Evolutionary conservation across 2,797 vertebrate genomes (phyloP), one percentile per base, ranked within the genome.

Genomic region (Tragelaphus oryx): DNA sequence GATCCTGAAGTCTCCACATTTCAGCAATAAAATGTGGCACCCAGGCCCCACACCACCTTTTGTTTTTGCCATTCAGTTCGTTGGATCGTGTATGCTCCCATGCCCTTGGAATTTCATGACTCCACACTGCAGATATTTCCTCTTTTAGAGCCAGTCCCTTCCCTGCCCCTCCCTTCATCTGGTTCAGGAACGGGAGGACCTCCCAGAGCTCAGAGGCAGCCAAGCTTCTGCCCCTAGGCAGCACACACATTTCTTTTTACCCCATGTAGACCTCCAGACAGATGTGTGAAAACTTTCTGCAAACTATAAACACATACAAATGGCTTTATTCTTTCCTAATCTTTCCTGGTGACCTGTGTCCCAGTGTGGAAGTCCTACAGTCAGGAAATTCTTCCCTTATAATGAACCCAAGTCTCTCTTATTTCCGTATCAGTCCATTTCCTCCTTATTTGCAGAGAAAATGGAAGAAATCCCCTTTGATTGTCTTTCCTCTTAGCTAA

Each of bases 81-180:
- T 89, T 60, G 50, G 75, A 81, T 88, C 24, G 2, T 12, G 80
- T 82, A 82, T 94, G 88, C 75, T 92, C 50, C 95, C 85, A 92
- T 93, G 93, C 91, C 52, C 91, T 96, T 97, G 94, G 95, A 96
- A 96, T 97, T 96, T 93, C 91, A 95, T 96, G 95, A 96, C 94
- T 93, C 82, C 18, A 92, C 55, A 33, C 57, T 78, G 75, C 95
- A 96, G 94, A 93, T 78, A 95, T 97, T 95, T 95, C 95, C 87
- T 97, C 46, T 74, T 83, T 75, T n/a, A 57, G 65, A 95, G 87
- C 86, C 89, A 57, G 83, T 85, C 33, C 60, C 52, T 96, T 93
- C 95, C 71, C 86, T 82, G 60, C 86, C 80, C 89, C 68, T 91
- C 91, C 89, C 50, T 95, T 82, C 94, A 86, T 92, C 93, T 94